Percentiles rank a stretch among this genome's conserved stretches.
Conservation (phyloP, 2,888 invertebrate genomes). For the Epinotia nisella region DNA sequence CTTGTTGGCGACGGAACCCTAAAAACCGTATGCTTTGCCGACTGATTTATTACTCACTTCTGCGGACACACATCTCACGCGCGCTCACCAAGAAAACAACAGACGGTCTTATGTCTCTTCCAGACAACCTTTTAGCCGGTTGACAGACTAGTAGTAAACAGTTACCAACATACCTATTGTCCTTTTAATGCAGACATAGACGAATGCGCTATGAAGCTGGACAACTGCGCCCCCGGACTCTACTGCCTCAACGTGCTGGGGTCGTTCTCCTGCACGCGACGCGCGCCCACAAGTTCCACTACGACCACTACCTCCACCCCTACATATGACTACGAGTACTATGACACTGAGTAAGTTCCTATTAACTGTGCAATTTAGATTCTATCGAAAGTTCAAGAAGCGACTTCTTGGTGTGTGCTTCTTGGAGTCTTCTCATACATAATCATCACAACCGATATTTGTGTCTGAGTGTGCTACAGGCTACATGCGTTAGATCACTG, state of each 20-base stretch:
- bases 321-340: constrained; percentile 63
- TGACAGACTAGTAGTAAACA: not conserved
- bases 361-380: no score
- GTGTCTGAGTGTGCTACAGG: no score
- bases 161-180: not conserved
- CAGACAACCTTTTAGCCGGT: no score
- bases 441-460: no score
- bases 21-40: no score
- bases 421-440: no score
- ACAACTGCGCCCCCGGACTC: constrained; percentile 69
- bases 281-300: constrained; percentile 53
- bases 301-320: constrained; percentile 54
- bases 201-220: constrained; percentile 85
- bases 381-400: not conserved
- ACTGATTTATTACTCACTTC: no score
- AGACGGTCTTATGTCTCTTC: no score
- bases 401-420: no score
- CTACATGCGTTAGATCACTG: not conserved
- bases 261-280: constrained; percentile 90
- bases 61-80: no score
- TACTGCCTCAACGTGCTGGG: constrained; percentile 97
- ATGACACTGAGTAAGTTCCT: constrained; percentile 68
- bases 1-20: no score
- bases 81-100: no score
- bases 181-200: constrained; percentile 84